Percentiles rank a stretch among this genome's conserved stretches.
phyloP scores from a whole-genome alignment of 30 jellyfish, hydroid and myxozoan genomes.

The Aurelia sp. region DNA sequence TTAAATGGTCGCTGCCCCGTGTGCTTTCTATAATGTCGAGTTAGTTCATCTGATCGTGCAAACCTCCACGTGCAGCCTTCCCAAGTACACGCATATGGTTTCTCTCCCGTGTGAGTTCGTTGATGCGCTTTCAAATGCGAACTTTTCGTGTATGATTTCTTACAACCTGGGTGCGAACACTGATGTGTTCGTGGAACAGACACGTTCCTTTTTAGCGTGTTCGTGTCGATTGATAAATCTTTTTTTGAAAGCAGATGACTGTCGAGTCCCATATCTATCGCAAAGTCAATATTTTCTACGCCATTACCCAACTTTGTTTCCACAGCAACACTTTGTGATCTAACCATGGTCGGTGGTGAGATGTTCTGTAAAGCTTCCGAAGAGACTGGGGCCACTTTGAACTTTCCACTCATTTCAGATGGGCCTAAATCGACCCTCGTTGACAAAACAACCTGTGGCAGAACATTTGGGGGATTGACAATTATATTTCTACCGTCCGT shows the following conservation, averaged over 20 bases:
- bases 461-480: constrained; percentile 62
- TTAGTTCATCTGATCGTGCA: constrained; percentile 98
- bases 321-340: constrained; percentile 16
- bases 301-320: constrained; percentile 49
- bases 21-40: constrained; percentile 97
- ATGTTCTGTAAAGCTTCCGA: constrained; percentile 24
- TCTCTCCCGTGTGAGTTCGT: constrained; percentile 98
- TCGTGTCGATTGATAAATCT: constrained; percentile 38
- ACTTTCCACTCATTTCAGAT: constrained; percentile 69
- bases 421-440: constrained; percentile 59
- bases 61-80: constrained; percentile 98
- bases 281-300: constrained; percentile 37
- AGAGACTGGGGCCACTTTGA: constrained; percentile 57
- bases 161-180: constrained; percentile 96
- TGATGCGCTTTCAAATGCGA: constrained; percentile 98
- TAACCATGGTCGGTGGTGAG: constrained; percentile 40
- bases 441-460: constrained; percentile 65
- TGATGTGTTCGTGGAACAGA: constrained; percentile 96
- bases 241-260: constrained; percentile 29
- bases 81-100: constrained; percentile 99
- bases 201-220: constrained; percentile 42
- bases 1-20: constrained; percentile 98
- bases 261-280: constrained; percentile 39
- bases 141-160: constrained; percentile 96
- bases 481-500: constrained; percentile 63